phyloP scores from a whole-genome alignment of 2,797 vertebrate genomes.

The Myotis findleyi region DNA sequence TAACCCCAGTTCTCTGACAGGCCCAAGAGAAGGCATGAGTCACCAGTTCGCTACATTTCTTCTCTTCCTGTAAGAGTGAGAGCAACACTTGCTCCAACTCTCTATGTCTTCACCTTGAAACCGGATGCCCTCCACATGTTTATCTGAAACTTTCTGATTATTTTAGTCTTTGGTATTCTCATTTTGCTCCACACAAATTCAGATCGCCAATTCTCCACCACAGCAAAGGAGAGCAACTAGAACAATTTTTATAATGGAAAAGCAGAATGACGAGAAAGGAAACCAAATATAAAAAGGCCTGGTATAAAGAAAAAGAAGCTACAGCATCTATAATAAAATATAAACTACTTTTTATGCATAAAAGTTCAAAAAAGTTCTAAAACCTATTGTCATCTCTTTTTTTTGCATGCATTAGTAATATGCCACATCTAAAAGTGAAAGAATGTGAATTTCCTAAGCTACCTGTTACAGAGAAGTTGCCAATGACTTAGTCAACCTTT shows the following conservation, averaged over 20 bases:
- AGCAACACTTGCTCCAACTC: not conserved
- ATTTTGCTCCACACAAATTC: not conserved
- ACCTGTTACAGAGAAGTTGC: not conserved
- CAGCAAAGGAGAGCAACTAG: not conserved
- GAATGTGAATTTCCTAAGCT: not conserved
- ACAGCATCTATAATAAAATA: not conserved
- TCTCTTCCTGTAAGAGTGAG: not conserved
- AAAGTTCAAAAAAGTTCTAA: not conserved
- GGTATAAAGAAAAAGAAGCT: not conserved
- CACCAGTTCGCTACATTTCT: not conserved
- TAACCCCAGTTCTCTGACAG: not conserved
- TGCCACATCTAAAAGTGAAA: not conserved
- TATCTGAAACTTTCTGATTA: not conserved
- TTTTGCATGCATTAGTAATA: not conserved
- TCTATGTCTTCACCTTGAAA: not conserved
- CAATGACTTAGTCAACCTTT: not conserved
- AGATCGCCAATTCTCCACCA: not conserved
- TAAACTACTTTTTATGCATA: not conserved
- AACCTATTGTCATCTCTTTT: not conserved
- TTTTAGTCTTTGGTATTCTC: not conserved
- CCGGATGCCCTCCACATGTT: too few relatives aligned
- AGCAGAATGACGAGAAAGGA: not conserved
- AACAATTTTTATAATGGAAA: not conserved
- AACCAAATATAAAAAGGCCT: not conserved
- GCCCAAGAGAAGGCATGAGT: not conserved